A percentile compares a stretch with the other conserved stretches of the same genome.
Conservation (phyloP, 2,797 vertebrate species). For the Acrocephalus scirpaceus region DNA sequence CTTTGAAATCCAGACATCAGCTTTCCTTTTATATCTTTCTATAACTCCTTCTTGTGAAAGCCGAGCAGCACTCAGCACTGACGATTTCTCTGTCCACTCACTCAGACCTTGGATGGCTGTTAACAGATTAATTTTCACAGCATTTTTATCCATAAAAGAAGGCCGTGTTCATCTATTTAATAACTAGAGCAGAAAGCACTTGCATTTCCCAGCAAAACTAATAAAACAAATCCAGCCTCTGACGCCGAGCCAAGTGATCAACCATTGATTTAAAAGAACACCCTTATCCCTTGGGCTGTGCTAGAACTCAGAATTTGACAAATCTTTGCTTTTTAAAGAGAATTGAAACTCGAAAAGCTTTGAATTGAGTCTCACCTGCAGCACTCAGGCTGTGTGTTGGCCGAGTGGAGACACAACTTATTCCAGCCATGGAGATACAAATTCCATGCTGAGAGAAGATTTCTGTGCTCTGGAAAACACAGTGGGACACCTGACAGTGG, state of each 20-base stretch:
- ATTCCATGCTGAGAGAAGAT: accelerated
- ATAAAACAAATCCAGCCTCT: background rate
- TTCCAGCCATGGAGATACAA: background rate
- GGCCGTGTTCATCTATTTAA: background rate
- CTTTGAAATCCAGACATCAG: background rate
- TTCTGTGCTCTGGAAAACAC: background rate
- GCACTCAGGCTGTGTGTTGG: background rate
- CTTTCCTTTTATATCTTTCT: background rate
- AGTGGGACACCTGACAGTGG: background rate
- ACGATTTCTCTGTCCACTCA: background rate
- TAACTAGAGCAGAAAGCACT: background rate
- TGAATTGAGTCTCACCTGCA: background rate
- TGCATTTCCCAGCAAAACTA: background rate
- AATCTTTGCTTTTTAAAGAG: background rate
- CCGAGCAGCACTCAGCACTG: background rate
- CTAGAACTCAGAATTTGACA: background rate
- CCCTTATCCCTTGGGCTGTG: no score
- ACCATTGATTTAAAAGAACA: background rate
- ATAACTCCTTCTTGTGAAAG: background rate
- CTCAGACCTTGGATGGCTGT: background rate
- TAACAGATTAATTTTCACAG: background rate
- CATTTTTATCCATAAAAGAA: background rate
- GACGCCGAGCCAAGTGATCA: background rate
- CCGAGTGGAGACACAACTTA: background rate
- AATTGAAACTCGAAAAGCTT: background rate